Conservation (phyloP, 2,888 invertebrate genomes). For the Eupithecia tripunctaria region DNA sequence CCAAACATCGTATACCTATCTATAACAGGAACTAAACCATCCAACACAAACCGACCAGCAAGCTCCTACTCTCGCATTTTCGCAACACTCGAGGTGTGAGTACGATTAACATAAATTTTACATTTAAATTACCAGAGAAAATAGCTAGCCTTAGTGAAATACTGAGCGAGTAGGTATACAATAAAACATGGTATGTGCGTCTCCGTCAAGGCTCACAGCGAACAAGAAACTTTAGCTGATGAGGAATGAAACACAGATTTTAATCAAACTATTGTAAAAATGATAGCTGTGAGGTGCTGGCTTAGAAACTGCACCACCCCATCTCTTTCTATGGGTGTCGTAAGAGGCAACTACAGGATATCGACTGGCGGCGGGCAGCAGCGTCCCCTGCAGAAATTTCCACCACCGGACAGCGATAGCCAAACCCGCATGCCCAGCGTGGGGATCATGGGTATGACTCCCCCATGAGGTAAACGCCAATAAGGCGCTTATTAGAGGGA, state of each 20-base stretch:
- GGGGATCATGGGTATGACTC: too few species aligned
- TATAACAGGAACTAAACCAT: not conserved
- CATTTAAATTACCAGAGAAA: conserved; percentile 66
- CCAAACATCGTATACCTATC: too few species aligned
- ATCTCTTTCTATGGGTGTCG: too few species aligned
- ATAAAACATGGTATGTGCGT: not conserved
- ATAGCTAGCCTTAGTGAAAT: conserved; percentile 15
- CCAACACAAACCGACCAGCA: not conserved
- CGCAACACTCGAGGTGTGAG: conserved; percentile 64
- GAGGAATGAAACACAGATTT: not conserved
- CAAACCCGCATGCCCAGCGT: too few species aligned
- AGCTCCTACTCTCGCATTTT: not conserved
- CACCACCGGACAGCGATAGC: too few species aligned
- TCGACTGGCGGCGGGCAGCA: too few species aligned
- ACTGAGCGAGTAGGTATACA: not conserved
- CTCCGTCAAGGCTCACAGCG: not conserved
- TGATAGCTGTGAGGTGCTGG: too few species aligned
- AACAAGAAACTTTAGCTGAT: not conserved
- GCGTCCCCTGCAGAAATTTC: too few species aligned
- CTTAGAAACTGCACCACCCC: too few species aligned
- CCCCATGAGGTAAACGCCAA: too few species aligned
- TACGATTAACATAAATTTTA: conserved; percentile 70
- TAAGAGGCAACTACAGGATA: too few species aligned
- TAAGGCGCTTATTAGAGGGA: too few species aligned
- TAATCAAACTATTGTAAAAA: not conserved